Evolutionary conservation across 2,113 vertebrate genomes (phyloP).

Genomic region (Romanogobio albipinnatus): DNA sequence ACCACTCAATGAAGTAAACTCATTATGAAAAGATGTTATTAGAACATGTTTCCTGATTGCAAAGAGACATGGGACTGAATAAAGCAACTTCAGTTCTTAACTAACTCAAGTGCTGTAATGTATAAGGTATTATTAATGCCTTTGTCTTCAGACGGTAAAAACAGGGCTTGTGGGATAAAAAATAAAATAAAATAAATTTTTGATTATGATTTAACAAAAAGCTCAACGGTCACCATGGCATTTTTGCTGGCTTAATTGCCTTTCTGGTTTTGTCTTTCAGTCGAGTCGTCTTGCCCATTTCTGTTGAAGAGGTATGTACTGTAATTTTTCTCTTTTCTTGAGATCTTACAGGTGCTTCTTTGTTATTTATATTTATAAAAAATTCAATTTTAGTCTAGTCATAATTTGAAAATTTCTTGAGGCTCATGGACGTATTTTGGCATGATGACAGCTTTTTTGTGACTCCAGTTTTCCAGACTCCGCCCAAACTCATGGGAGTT

Average conservation of each 20-base stretch:
- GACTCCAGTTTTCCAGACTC: neutral
- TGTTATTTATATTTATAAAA: neutral
- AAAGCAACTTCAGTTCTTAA: neutral
- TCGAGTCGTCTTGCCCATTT: constrained; percentile 91
- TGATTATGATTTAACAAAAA: neutral
- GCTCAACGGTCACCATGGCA: neutral
- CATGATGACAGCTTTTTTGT: neutral
- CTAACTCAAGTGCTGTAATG: neutral
- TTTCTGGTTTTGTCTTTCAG: constrained; percentile 72
- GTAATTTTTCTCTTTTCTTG: neutral
- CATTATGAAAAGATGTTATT: neutral
- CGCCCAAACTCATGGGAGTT: constrained; percentile 6
- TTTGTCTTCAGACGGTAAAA: neutral
- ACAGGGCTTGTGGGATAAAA: neutral
- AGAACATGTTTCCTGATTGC: neutral
- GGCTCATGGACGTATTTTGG: neutral
- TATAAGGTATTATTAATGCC: neutral
- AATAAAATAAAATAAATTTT: neutral
- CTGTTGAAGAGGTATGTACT: constrained; percentile 94
- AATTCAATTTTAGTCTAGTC: neutral
- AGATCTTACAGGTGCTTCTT: neutral
- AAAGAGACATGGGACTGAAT: neutral
- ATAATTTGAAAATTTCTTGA: neutral
- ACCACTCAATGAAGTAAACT: neutral
- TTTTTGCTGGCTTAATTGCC: neutral